Conservation (phyloP, 37 sponge, comb jelly and placozoan species). For the Oopsacas minuta region DNA sequence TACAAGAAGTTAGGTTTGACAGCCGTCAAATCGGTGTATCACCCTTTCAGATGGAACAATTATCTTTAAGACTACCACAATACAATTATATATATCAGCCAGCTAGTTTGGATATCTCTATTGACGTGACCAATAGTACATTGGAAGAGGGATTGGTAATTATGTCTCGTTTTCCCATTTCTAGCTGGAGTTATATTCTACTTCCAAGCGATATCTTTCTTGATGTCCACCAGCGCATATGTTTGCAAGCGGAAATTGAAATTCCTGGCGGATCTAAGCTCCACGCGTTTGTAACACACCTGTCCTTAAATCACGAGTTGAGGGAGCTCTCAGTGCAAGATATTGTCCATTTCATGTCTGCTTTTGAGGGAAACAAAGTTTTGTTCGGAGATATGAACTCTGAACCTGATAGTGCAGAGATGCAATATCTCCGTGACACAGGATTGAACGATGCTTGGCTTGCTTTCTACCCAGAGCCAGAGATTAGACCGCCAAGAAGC, state of each 20-base stretch:
- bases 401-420: slow-evolving; percentile 25
- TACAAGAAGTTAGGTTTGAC: slow-evolving; percentile 68
- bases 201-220: slow-evolving; percentile 29
- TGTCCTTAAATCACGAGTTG: slow-evolving; percentile 41
- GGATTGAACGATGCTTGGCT: neutral
- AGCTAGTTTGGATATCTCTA: slow-evolving; percentile 41
- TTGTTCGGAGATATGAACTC: slow-evolving; percentile 67
- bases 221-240: slow-evolving; percentile 60
- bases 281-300: slow-evolving; percentile 60
- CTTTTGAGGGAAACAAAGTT: slow-evolving; percentile 27
- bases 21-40: neutral
- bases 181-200: slow-evolving; percentile 36
- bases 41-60: neutral
- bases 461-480: neutral
- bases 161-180: slow-evolving; percentile 51
- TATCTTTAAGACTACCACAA: neutral
- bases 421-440: neutral
- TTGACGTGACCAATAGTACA: neutral
- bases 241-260: slow-evolving; percentile 49
- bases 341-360: slow-evolving; percentile 30
- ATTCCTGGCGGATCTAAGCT: slow-evolving; percentile 34
- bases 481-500: neutral
- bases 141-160: slow-evolving; percentile 64
- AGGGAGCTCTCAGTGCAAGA: slow-evolving; percentile 31
- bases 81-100: slow-evolving; percentile 63